These are phyloP conservation scores for Corythoichthys haematopterus DNA, from an alignment of 2,113 vertebrate genomes.

Conservation along the genomic window DNA sequence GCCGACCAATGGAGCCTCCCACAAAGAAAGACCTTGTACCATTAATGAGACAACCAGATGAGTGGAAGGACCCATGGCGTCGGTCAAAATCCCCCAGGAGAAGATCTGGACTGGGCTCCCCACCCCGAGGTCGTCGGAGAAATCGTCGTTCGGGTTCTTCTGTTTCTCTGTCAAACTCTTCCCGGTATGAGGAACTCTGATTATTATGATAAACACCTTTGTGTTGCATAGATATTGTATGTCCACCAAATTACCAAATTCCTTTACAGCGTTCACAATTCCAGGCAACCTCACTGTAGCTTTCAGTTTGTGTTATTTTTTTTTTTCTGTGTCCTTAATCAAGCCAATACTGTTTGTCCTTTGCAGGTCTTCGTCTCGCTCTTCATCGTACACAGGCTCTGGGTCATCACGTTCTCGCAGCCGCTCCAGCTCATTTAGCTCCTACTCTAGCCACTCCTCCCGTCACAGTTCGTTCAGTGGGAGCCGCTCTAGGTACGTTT, in stretches of 20 bases:
- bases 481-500: slow-evolving; percentile 82
- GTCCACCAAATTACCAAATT: not conserved
- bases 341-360: not conserved
- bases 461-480: slow-evolving; percentile 92
- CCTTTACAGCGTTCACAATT: not conserved
- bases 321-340: not conserved
- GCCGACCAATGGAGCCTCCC: slow-evolving; percentile 71
- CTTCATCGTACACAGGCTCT: slow-evolving; percentile 90
- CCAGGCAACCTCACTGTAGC: not conserved
- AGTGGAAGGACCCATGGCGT: slow-evolving; percentile 98
- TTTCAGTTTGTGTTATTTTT: not conserved
- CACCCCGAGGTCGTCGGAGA: slow-evolving; percentile 80
- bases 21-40: slow-evolving; percentile 82
- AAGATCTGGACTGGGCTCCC: slow-evolving; percentile 81
- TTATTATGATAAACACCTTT: not conserved
- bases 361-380: slow-evolving; percentile 88
- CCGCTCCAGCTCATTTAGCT: slow-evolving; percentile 89
- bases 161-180: slow-evolving; percentile 88
- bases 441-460: slow-evolving; percentile 93
- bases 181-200: slow-evolving; percentile 73
- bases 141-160: slow-evolving; percentile 88
- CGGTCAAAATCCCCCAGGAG: slow-evolving; percentile 97
- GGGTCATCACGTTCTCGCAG: slow-evolving; percentile 85
- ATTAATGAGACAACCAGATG: slow-evolving; percentile 83
- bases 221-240: not conserved